These are phyloP conservation scores for Phataginus tetradactyla DNA, from an alignment of 2,797 vertebrate species.

Conservation along the genomic window DNA sequence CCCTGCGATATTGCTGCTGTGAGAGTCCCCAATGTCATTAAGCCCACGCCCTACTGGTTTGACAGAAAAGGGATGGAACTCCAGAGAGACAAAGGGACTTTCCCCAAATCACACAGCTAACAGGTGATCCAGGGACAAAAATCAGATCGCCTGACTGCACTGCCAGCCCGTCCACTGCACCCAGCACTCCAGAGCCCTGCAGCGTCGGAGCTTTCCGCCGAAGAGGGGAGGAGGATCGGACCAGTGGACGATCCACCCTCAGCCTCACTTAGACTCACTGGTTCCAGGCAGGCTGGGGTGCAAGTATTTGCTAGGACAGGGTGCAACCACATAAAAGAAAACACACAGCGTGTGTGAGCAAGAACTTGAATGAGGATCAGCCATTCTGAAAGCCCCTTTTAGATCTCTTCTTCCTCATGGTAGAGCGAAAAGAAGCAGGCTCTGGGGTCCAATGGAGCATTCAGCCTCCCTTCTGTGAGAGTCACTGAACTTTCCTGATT, in stretches of 20 bases:
- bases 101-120: not conserved
- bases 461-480: not conserved
- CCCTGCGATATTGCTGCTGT: not conserved
- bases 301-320: not conserved
- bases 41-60: not conserved
- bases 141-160: not conserved
- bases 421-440: not conserved
- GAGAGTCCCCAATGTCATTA: not conserved
- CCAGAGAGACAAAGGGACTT: not conserved
- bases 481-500: not conserved
- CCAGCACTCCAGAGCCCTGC: fast-evolving
- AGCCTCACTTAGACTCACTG: not conserved
- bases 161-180: too few species aligned
- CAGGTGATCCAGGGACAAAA: not conserved
- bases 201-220: not conserved
- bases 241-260: not conserved
- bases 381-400: not conserved
- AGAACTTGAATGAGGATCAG: not conserved
- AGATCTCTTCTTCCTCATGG: not conserved
- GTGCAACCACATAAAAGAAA: fast-evolving
- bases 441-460: not conserved
- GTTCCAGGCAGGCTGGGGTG: not conserved
- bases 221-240: not conserved
- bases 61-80: not conserved
- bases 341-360: fast-evolving